Conservation (phyloP, 1,140 invertebrate genomes). For the Bombus superbus region DNA sequence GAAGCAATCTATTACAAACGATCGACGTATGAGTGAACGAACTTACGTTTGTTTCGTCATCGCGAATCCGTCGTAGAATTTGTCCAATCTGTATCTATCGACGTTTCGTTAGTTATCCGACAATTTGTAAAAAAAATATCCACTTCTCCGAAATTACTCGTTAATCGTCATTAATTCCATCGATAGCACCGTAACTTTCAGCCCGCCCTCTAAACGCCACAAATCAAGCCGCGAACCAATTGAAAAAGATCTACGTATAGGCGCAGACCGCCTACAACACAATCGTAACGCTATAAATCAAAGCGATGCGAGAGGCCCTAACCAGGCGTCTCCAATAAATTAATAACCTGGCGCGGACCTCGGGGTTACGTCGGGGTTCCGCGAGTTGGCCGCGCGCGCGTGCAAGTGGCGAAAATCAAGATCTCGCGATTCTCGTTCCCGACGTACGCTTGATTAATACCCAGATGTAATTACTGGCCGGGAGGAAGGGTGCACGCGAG, state of each 20-base stretch:
- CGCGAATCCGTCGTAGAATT: too few species aligned
- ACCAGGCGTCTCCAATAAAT: constrained; percentile 46
- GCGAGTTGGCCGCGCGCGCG: not conserved
- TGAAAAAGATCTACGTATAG: not conserved
- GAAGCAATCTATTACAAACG: too few species aligned
- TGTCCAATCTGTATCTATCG: too few species aligned
- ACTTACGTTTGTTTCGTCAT: too few species aligned
- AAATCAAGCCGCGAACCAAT: not conserved
- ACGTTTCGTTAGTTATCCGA: too few species aligned
- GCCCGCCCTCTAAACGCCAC: not conserved
- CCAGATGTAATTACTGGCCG: constrained; percentile 66
- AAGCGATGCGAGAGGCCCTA: not conserved
- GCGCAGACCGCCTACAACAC: not conserved
- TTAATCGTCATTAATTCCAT: not conserved
- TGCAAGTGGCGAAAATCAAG: constrained; percentile 61
- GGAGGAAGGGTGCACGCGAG: constrained; percentile 46
- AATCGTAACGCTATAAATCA: constrained; percentile 24
- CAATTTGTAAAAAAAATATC: not conserved
- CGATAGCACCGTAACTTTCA: not conserved
- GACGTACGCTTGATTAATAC: constrained; percentile 63
- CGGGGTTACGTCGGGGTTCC: constrained; percentile 2
- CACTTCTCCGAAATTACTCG: not conserved
- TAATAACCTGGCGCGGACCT: constrained; percentile 29
- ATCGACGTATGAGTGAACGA: too few species aligned
- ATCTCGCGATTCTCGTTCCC: constrained; percentile 61